These are phyloP conservation scores for Varanus salvator DNA, from an alignment of 2,113 vertebrate species.

Conservation along the genomic window DNA sequence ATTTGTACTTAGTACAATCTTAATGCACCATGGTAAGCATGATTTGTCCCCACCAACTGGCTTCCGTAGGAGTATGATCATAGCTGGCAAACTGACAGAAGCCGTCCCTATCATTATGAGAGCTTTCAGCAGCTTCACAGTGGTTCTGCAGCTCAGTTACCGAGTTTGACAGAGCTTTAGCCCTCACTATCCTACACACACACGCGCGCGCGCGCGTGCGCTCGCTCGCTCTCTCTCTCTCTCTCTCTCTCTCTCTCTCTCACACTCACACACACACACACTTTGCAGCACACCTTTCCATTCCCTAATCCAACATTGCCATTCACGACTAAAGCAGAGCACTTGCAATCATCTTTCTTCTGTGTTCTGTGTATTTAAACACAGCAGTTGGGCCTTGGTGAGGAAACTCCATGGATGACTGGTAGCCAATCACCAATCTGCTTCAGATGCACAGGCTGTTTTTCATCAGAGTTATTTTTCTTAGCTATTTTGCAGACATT, in stretches of 20 bases:
- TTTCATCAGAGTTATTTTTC: accelerated
- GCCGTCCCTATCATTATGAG: background rate
- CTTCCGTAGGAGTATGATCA: background rate
- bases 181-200: background rate
- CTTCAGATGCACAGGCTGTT: accelerated
- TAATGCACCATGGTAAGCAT: background rate
- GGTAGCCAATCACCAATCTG: background rate
- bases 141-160: background rate
- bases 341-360: background rate
- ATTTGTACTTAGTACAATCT: background rate
- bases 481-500: background rate
- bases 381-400: background rate
- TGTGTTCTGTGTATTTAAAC: background rate
- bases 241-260: too few relatives aligned
- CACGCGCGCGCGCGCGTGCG: too few relatives aligned
- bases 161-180: background rate
- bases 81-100: conserved; percentile 12
- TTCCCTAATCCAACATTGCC: conserved; percentile 8
- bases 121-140: conserved; percentile 13
- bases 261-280: accelerated
- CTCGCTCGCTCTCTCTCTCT: too few relatives aligned
- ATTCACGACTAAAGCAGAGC: background rate
- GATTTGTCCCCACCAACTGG: background rate
- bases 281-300: background rate
- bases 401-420: background rate